Evolutionary conservation across 2,888 invertebrate species (phyloP), one percentile per base, ranked within the genome.

Genomic region (Lasius fuliginosus): DNA sequence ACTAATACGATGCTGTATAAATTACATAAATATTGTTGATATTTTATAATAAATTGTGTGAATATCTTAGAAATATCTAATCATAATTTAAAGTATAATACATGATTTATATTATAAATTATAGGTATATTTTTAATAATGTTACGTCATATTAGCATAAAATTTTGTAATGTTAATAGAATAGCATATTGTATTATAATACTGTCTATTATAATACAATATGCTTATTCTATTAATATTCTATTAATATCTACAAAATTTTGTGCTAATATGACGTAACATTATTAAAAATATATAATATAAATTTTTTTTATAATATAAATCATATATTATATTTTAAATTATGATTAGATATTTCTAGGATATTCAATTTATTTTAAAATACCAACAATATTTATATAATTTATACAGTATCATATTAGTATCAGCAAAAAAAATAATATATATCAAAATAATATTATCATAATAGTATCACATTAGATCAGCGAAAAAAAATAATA

Each of bases 301-400:
- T 53, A 53, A 53, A 23, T 23, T 23, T 23, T 23, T 23, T 53
- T 53, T 53, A 53, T 18, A n/a, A 53, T n/a, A 53, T 53, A 53
- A 53, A 15, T 74, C 30, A 33, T 64, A 49, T 23, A 46, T 62
- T 11, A 64, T 15, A 33, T 6, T 33, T 64, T 46, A 8, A 60
- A 42, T 74, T 42, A 30, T 42, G 27, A 12, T 76, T 36, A 49
- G 33, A 73, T 27, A 53, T 36, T 71, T 56, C 6, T 33, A 67
- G 27, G 4, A 67, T 18, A 30, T 18, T 46, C 30, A n/a, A 62
- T 46, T 62, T 5, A 33, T 12, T 42, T 42, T 49, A 6, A 74
- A 60, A 36, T 36, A 56, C 5, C 23, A 36, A 36, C n/a, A 67
- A 27, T 40, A 60, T 74, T 74, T 40, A 49, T 18, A 6, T 18